Percentiles rank a stretch among this genome's conserved stretches.
Evolutionary conservation across 2,888 invertebrate genomes (phyloP).

Genomic region (Zaprionus lineosus): DNA sequence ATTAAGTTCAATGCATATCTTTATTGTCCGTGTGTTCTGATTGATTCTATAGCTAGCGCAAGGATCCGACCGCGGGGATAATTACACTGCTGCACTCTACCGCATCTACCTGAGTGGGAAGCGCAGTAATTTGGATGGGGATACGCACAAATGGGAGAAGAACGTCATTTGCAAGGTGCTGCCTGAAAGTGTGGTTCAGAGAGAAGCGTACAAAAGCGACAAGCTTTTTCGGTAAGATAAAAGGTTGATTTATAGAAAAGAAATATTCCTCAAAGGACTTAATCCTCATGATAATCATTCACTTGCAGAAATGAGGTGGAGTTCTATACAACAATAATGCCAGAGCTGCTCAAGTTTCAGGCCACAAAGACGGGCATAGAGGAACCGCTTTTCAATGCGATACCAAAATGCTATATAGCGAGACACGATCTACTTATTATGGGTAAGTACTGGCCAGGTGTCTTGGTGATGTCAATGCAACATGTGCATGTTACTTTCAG

Average conservation of each 20-base stretch:
- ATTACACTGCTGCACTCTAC: constrained; percentile 89
- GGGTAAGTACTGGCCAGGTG: too few relatives aligned
- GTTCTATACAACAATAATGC: constrained; percentile 88
- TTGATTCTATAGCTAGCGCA: constrained; percentile 85
- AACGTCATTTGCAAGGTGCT: constrained; percentile 89
- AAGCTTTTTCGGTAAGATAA: constrained; percentile 85
- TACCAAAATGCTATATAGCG: constrained; percentile 86
- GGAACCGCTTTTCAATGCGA: constrained; percentile 83
- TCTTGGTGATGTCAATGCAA: too few relatives aligned
- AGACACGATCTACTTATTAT: constrained; percentile 85
- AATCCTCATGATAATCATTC: too few relatives aligned
- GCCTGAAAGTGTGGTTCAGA: constrained; percentile 86
- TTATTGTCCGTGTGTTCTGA: not conserved
- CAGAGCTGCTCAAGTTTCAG: constrained; percentile 86
- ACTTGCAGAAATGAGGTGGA: constrained; percentile 87
- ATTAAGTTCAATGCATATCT: too few relatives aligned
- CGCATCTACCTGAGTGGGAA: constrained; percentile 86
- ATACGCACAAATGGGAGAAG: constrained; percentile 85
- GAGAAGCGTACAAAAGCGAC: constrained; percentile 89
- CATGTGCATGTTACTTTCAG: constrained; percentile 72
- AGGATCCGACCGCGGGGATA: constrained; percentile 89
- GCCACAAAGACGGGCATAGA: constrained; percentile 52
- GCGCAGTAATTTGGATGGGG: constrained; percentile 66
- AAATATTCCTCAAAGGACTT: too few relatives aligned
- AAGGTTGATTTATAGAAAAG: not conserved